Evolutionary conservation across 2,888 invertebrate species (phyloP).

Genomic region (Rutpela maculata): DNA sequence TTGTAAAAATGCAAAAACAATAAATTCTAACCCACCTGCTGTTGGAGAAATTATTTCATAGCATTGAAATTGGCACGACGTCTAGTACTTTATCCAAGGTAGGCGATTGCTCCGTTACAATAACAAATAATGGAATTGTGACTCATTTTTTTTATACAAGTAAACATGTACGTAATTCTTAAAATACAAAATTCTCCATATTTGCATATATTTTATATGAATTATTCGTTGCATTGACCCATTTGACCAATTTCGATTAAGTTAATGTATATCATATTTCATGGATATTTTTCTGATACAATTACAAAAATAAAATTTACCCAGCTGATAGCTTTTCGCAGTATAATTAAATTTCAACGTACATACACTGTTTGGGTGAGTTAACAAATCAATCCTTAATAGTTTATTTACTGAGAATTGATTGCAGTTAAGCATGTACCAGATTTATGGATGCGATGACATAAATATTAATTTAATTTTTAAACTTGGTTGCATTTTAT

Average conservation of each 20-base stretch:
- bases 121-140: conserved; percentile 27
- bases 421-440: neutral
- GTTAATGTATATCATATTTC: neutral
- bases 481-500: neutral
- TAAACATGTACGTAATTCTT: conserved; percentile 11
- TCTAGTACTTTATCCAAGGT: conserved; percentile 4
- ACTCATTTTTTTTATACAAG: conserved; percentile 26
- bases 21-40: neutral
- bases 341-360: neutral
- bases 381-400: neutral
- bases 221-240: conserved; percentile 20
- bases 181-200: conserved; percentile 10
- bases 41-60: conserved; percentile 2
- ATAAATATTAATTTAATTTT: neutral
- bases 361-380: neutral
- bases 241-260: conserved; percentile 26
- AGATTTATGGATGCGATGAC: neutral
- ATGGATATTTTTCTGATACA: neutral
- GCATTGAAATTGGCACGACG: conserved; percentile 31
- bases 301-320: neutral
- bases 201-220: conserved; percentile 7
- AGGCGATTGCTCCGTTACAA: conserved; percentile 27
- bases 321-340: neutral
- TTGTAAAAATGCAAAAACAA: neutral
- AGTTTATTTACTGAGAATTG: neutral